Conservation (phyloP, 1,140 invertebrate genomes). For the Apis laboriosa region DNA sequence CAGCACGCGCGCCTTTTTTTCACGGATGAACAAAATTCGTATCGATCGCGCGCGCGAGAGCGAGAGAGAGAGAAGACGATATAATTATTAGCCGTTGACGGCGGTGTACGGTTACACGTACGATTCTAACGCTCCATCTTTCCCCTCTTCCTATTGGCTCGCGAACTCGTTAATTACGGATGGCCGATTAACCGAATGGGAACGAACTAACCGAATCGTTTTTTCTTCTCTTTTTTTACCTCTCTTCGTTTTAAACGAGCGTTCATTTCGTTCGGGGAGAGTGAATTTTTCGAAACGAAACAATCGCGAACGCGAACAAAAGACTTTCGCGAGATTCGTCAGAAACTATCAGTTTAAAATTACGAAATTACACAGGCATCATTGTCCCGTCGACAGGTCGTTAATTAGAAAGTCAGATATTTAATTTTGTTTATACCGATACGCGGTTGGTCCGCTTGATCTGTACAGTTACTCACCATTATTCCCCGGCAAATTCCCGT, state of each 20-base stretch:
- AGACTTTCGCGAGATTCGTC: neutral
- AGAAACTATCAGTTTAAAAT: neutral
- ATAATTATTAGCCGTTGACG: constrained; percentile 10
- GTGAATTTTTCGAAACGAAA: no score
- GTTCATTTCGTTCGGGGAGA: no score
- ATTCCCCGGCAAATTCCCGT: constrained; percentile 14
- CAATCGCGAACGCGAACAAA: neutral
- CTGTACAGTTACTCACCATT: constrained; percentile 27
- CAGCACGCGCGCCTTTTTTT: constrained; percentile 27
- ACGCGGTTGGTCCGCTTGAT: neutral
- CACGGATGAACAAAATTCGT: constrained; percentile 36
- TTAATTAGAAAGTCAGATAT: constrained; percentile 17
- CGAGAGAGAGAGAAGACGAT: constrained; percentile 7
- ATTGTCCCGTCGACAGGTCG: neutral
- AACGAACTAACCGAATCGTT: neutral
- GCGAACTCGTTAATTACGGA: constrained; percentile 28
- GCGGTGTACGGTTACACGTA: constrained; percentile 14
- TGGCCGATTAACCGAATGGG: neutral
- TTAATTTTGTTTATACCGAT: constrained; percentile 8
- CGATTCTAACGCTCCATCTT: neutral
- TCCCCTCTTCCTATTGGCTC: constrained; percentile 1
- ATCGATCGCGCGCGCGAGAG: constrained; percentile 23
- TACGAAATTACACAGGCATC: neutral
- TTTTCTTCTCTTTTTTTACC: neutral
- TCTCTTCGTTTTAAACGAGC: no score